Evolutionary conservation across 1,140 invertebrate species (phyloP).

Genomic region (Temnothorax longispinosus): DNA sequence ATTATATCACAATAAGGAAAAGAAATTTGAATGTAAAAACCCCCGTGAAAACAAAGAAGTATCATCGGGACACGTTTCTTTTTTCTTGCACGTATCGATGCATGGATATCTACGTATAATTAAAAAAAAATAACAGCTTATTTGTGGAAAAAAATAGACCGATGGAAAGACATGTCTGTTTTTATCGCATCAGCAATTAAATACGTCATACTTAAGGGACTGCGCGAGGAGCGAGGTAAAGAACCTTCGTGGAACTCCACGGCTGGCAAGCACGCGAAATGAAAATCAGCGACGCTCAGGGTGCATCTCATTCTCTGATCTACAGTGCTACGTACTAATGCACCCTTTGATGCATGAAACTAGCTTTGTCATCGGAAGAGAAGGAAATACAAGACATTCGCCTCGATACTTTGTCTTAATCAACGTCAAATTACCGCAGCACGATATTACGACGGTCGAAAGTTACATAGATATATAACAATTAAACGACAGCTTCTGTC

Average conservation of each 20-base stretch:
- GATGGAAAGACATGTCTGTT: slow-evolving; percentile 1
- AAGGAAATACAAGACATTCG: slow-evolving; percentile 54
- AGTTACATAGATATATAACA: slow-evolving; percentile 49
- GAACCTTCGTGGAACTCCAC: slow-evolving; percentile 52
- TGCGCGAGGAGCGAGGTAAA: slow-evolving; percentile 52
- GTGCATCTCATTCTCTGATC: slow-evolving; percentile 73
- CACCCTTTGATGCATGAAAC: slow-evolving; percentile 63
- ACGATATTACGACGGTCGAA: slow-evolving; percentile 2
- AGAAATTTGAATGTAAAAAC: neutral
- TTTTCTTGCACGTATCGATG: neutral
- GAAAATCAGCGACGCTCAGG: slow-evolving; percentile 71
- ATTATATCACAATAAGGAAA: neutral
- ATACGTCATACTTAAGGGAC: slow-evolving; percentile 63
- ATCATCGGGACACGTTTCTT: neutral
- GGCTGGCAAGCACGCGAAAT: slow-evolving; percentile 72
- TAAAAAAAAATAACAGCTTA: slow-evolving; percentile 6
- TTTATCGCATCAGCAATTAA: slow-evolving; percentile 63
- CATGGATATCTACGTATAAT: neutral
- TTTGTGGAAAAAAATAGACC: neutral
- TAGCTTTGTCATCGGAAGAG: slow-evolving; percentile 59
- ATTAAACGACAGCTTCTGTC: slow-evolving; percentile 30
- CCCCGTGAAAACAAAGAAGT: neutral
- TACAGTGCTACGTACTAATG: slow-evolving; percentile 62
- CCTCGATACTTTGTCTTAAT: slow-evolving; percentile 58
- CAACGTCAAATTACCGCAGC: slow-evolving; percentile 50